Conservation (phyloP, 2,113 vertebrate species). For the Pteropus alecto region DNA sequence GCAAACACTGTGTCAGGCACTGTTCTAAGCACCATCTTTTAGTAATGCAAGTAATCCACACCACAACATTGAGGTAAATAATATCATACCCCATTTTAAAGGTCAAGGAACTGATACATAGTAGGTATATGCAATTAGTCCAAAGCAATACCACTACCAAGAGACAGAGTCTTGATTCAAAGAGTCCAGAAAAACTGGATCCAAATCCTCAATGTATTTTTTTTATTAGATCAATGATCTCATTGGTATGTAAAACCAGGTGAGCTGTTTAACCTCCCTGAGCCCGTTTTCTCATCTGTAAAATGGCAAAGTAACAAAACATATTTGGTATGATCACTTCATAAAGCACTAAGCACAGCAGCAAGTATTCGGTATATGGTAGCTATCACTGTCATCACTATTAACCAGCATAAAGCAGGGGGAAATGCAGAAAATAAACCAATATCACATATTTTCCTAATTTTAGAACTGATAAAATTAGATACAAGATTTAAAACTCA, state of each 20-base stretch:
- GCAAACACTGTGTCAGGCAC: neutral
- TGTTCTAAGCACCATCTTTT: neutral
- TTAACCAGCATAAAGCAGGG: neutral
- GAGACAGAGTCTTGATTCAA: neutral
- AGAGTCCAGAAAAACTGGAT: neutral
- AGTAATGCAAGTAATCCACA: neutral
- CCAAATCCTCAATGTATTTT: neutral
- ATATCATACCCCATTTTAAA: neutral
- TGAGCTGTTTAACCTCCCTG: neutral
- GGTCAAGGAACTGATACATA: neutral
- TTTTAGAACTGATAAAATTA: neutral
- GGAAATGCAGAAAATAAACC: neutral
- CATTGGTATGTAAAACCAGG: neutral
- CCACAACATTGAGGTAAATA: neutral
- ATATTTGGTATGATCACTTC: neutral
- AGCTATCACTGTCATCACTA: neutral
- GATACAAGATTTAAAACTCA: neutral
- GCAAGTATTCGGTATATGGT: neutral
- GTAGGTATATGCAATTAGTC: neutral
- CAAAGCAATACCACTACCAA: neutral
- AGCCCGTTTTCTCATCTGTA: neutral
- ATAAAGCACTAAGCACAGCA: neutral
- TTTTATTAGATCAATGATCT: neutral
- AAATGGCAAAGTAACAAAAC: neutral
- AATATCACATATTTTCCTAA: neutral